Conservation (phyloP, 2,888 invertebrate species). For the Heliconius sara region DNA sequence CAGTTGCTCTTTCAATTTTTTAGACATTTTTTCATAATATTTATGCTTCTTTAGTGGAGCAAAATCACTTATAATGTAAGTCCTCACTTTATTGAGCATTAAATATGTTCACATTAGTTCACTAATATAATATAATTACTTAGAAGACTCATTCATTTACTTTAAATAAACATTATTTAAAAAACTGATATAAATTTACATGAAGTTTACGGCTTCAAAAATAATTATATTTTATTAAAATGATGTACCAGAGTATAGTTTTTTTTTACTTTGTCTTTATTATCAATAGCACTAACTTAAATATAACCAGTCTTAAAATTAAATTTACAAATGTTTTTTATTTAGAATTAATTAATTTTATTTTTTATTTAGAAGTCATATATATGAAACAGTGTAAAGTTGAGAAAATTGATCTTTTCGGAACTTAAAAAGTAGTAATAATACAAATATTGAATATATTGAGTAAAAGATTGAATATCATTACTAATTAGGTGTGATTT, state of each 20-base stretch:
- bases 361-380: too few species aligned
- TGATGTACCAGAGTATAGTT: too few species aligned
- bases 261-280: too few species aligned
- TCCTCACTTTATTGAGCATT: neutral
- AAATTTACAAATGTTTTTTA: neutral
- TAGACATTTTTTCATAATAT: too few species aligned
- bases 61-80: neutral
- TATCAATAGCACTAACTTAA: neutral
- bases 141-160: neutral
- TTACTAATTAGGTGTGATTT: neutral
- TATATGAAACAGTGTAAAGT: too few species aligned
- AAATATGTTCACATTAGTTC: neutral
- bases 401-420: neutral
- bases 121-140: neutral
- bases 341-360: too few species aligned
- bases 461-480: neutral
- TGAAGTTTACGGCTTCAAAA: neutral
- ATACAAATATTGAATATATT: neutral
- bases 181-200: neutral
- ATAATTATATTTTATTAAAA: too few species aligned
- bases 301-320: conserved; percentile 20
- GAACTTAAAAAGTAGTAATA: neutral
- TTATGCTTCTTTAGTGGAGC: too few species aligned
- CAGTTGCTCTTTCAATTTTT: too few species aligned
- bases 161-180: neutral